Conservation (phyloP, 1,140 invertebrate genomes). For the Brachionus rotundiformis region DNA sequence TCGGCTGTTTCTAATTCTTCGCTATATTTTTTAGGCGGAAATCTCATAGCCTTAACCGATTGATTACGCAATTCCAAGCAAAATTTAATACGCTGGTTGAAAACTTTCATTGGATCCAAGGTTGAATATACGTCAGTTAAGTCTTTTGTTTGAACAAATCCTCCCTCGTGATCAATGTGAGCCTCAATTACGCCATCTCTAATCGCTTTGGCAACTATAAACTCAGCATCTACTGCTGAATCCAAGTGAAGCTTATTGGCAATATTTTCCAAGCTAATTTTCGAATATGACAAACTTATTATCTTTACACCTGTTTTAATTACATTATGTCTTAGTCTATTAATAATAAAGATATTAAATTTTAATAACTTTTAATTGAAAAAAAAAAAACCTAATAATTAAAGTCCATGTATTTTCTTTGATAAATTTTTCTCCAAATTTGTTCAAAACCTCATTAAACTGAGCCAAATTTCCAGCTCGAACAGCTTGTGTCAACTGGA, state of each 20-base stretch:
- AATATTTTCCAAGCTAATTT: conserved; percentile 91
- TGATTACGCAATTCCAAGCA: conserved; percentile 97
- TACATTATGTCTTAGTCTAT: conserved; percentile 85
- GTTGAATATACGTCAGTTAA: conserved; percentile 96
- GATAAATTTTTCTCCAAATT: conserved; percentile 66
- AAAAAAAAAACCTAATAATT: conserved; percentile 76
- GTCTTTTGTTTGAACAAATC: conserved; percentile 95
- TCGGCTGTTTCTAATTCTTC: conserved; percentile 96
- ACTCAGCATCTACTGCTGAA: conserved; percentile 94
- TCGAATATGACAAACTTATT: conserved; percentile 92
- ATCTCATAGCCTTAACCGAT: conserved; percentile 90
- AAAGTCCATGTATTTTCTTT: conserved; percentile 89
- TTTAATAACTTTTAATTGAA: no score
- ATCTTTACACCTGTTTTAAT: conserved; percentile 97
- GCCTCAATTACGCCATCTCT: conserved; percentile 98
- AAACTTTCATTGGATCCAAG: conserved; percentile 89
- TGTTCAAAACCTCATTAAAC: conserved; percentile 89
- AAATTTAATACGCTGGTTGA: conserved; percentile 95
- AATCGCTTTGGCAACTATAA: conserved; percentile 98
- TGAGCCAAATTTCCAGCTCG: conserved; percentile 86
- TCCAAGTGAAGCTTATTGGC: conserved; percentile 88
- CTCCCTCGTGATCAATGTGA: conserved; percentile 87
- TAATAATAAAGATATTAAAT: no score
- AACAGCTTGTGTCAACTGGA: conserved; percentile 89
- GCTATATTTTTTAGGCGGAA: conserved; percentile 96